phyloP scores from a whole-genome alignment of 1,140 invertebrate genomes.

The Aphelinus atriplicis region DNA sequence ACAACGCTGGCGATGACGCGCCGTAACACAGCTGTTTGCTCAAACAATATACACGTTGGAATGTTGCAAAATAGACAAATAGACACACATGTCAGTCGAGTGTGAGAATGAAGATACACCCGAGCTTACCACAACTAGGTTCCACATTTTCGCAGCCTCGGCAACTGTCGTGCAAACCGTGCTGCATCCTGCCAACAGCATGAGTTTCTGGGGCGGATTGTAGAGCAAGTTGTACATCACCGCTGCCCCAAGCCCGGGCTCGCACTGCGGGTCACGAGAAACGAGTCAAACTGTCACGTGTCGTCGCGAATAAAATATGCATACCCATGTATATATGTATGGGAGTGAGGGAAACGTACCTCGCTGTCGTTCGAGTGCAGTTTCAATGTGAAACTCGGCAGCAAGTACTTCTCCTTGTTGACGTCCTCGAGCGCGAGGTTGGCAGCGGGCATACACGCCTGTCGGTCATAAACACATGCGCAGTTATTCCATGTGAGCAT shows the following conservation, averaged over 20 bases:
- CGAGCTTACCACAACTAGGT: conserved; percentile 93
- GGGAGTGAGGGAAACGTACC: conserved; percentile 70
- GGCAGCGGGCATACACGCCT: conserved; percentile 94
- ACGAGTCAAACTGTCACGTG: no score
- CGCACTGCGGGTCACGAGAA: conserved; percentile 76
- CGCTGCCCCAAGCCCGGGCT: conserved; percentile 95
- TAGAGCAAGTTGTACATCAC: conserved; percentile 99
- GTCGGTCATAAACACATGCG: not conserved
- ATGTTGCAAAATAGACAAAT: not conserved
- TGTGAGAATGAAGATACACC: not conserved
- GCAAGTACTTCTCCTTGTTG: conserved; percentile 87
- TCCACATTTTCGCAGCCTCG: conserved; percentile 99
- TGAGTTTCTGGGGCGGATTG: conserved; percentile 94
- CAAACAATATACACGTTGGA: no score
- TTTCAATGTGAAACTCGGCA: conserved; percentile 90
- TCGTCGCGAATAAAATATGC: conserved; percentile 8
- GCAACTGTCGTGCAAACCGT: conserved; percentile 99
- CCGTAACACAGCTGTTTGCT: conserved; percentile 90
- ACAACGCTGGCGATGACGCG: conserved; percentile 97
- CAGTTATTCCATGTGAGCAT: no score
- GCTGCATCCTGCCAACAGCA: conserved; percentile 95
- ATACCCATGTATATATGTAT: not conserved
- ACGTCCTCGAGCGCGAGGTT: conserved; percentile 95
- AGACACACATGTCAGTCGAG: conserved; percentile 26
- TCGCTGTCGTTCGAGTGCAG: conserved; percentile 97